Conservation (phyloP, 2,888 invertebrate species). For the Nezara viridula region DNA sequence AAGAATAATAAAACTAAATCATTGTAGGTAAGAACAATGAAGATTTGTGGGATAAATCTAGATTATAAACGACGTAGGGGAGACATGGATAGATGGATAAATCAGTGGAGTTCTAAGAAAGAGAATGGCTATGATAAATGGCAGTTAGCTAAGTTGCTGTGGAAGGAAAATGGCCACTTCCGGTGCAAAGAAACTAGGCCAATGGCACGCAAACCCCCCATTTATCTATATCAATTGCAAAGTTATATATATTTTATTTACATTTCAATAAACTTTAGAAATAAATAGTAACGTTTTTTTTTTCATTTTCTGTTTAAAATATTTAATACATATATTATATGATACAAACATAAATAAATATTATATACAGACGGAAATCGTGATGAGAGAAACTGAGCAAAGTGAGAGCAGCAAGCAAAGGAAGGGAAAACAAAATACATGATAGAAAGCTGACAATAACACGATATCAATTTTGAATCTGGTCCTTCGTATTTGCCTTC, state of each 20-base stretch:
- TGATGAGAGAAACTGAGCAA: no score
- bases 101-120: constrained; percentile 19
- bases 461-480: no score
- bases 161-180: constrained; percentile 14
- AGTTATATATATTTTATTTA: neutral
- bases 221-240: neutral
- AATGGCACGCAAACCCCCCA: neutral
- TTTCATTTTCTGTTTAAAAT: no score
- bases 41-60: constrained; percentile 22
- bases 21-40: neutral
- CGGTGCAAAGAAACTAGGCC: neutral
- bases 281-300: no score
- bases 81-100: constrained; percentile 13
- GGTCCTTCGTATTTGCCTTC: no score
- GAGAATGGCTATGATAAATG: constrained; percentile 28
- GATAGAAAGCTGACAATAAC: no score
- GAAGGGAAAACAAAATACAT: no score
- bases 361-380: no score
- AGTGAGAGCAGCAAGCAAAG: no score
- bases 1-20: neutral
- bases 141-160: constrained; percentile 20
- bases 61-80: neutral
- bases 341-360: no score
- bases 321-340: no score
- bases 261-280: no score